Conservation (phyloP, 2,797 vertebrate species). For the Hafferia zeledoni region DNA sequence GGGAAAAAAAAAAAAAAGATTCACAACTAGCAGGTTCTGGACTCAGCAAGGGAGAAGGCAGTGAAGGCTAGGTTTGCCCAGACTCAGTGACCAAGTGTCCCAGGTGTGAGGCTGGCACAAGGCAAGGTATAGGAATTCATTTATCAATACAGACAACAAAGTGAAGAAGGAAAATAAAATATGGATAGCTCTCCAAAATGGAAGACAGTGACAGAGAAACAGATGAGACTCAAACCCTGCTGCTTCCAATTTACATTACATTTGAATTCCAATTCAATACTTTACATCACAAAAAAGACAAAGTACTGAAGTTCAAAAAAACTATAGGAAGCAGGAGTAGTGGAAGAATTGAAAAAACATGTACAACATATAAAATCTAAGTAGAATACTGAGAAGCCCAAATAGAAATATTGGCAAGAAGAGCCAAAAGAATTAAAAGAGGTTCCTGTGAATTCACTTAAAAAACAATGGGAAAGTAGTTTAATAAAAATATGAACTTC, state of each 20-base stretch:
- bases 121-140: not conserved
- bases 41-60: not conserved
- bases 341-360: not conserved
- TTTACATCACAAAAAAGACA: not conserved
- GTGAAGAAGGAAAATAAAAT: not conserved
- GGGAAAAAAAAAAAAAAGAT: not conserved
- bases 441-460: not conserved
- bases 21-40: not conserved
- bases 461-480: not conserved
- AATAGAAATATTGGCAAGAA: not conserved
- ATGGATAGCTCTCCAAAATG: not conserved
- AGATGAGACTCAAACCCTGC: not conserved
- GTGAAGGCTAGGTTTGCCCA: not conserved
- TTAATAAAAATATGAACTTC: not conserved
- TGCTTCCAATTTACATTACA: not conserved
- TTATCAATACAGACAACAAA: not conserved
- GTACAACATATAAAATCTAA: not conserved
- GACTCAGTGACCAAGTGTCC: not conserved
- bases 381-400: not conserved
- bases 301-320: not conserved
- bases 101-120: rapidly evolving
- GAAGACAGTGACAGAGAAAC: not conserved
- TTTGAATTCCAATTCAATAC: not conserved
- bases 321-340: not conserved
- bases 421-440: not conserved